phyloP scores from a whole-genome alignment of 2,113 vertebrate genomes.

The Sminthopsis crassicaudata region DNA sequence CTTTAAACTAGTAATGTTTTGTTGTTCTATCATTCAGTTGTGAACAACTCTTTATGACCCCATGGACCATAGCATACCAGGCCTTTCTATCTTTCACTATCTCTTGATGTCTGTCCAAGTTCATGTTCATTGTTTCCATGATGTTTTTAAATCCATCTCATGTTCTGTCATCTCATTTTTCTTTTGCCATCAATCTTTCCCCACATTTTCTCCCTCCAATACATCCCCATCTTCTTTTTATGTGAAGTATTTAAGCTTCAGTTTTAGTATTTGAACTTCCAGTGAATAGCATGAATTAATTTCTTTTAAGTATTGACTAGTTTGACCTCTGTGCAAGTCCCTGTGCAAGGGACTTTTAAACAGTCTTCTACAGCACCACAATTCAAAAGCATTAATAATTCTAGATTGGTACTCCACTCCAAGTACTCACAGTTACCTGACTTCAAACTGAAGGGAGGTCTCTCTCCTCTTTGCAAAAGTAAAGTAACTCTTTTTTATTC shows the following conservation, averaged over 20 bases:
- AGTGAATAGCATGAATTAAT: not conserved
- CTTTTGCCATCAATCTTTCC: not conserved
- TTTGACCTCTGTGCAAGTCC: not conserved
- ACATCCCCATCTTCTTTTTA: not conserved
- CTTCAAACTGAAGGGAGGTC: constrained; percentile 36
- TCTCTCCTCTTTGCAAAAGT: not conserved
- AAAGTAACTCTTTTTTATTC: not conserved
- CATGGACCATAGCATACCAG: too few relatives aligned
- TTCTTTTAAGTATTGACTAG: not conserved
- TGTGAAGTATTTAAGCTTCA: not conserved
- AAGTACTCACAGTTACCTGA: not conserved
- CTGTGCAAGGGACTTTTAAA: not conserved
- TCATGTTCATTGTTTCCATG: not conserved
- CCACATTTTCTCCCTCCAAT: not conserved
- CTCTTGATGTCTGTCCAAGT: not conserved
- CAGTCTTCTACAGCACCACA: not conserved
- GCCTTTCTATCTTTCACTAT: not conserved
- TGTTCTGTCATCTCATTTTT: not conserved
- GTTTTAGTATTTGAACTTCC: not conserved
- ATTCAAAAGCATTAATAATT: not conserved
- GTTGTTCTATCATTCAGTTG: not conserved
- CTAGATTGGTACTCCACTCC: not conserved
- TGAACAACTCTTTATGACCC: too few relatives aligned
- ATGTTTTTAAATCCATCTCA: not conserved
- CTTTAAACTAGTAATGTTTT: not conserved